Conservation (phyloP, 1,140 invertebrate genomes). For the Plectus sambesii region DNA sequence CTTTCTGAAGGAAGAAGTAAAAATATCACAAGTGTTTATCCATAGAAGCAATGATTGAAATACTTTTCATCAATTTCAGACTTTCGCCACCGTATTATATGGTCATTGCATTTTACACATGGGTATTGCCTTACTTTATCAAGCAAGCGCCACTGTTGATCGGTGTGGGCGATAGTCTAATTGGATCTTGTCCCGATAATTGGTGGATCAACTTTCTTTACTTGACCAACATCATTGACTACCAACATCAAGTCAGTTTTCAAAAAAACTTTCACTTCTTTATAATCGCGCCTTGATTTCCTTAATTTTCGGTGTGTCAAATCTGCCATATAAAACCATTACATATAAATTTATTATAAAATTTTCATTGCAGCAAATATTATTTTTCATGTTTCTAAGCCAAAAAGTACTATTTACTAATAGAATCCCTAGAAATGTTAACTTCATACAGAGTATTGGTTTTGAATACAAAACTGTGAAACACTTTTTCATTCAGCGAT, state of each 20-base stretch:
- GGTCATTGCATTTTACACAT: constrained; percentile 18
- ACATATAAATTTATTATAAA: too few species aligned
- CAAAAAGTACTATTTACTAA: too few species aligned
- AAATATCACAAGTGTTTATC: not conserved
- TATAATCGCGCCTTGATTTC: too few species aligned
- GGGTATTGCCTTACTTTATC: constrained; percentile 1
- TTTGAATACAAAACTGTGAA: too few species aligned
- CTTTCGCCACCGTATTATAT: constrained; percentile 20
- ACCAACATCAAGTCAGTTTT: constrained; percentile 12
- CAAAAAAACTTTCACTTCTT: not conserved
- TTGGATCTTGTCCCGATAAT: constrained; percentile 10
- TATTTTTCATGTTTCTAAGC: too few species aligned
- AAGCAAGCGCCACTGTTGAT: constrained; percentile 13
- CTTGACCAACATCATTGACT: constrained; percentile 15
- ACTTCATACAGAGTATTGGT: too few species aligned
- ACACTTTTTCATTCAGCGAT: too few species aligned
- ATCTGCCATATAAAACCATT: too few species aligned
- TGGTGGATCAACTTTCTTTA: constrained; percentile 21
- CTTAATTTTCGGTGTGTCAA: too few species aligned
- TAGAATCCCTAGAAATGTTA: too few species aligned
- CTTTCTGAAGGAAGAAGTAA: not conserved
- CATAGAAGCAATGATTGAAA: too few species aligned
- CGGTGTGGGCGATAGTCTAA: not conserved
- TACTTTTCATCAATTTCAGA: constrained; percentile 9
- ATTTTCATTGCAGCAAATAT: too few species aligned